A percentile compares a stretch with the other conserved stretches of the same genome.
Conservation (phyloP, 2,113 vertebrate species). For the Lasiurus cinereus region DNA sequence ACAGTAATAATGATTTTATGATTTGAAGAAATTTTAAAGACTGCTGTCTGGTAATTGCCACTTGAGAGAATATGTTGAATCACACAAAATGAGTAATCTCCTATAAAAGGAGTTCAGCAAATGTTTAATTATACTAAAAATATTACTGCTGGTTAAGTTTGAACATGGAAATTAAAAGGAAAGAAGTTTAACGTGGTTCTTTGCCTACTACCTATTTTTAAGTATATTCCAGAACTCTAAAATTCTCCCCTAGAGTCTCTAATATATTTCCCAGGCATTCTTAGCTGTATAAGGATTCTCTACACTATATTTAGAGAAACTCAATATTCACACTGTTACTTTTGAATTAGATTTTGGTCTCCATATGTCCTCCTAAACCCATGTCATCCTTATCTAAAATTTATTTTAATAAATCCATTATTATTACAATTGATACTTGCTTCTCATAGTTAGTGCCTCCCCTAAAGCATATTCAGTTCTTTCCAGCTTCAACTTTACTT, state of each 20-base stretch:
- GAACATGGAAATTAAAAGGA: constrained; percentile 59
- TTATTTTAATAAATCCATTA: constrained; percentile 64
- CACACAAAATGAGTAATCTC: constrained; percentile 47
- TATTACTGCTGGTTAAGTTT: constrained; percentile 48
- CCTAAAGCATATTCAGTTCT: constrained; percentile 55
- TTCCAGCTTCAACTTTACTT: constrained; percentile 32
- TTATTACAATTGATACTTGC: constrained; percentile 39
- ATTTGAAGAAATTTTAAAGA: constrained; percentile 63
- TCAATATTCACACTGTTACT: constrained; percentile 65
- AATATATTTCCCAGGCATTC: constrained; percentile 72
- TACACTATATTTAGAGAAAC: constrained; percentile 45
- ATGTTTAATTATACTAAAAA: constrained; percentile 70
- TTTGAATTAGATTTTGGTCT: constrained; percentile 54
- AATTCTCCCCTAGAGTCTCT: constrained; percentile 52
- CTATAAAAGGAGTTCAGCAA: constrained; percentile 50
- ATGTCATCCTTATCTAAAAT: constrained; percentile 71
- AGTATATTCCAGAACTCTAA: constrained; percentile 46
- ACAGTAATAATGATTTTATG: constrained; percentile 61
- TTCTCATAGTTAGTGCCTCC: constrained; percentile 26
- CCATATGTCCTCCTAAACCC: constrained; percentile 18
- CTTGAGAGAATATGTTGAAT: constrained; percentile 47
- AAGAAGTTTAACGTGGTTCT: constrained; percentile 61
- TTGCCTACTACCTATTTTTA: constrained; percentile 65
- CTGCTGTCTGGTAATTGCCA: constrained; percentile 33
- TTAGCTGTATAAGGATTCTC: constrained; percentile 27